These are phyloP conservation scores for Kryptolebias ocellatus DNA, from an alignment of 2,797 vertebrate species.

Conservation along the genomic window DNA sequence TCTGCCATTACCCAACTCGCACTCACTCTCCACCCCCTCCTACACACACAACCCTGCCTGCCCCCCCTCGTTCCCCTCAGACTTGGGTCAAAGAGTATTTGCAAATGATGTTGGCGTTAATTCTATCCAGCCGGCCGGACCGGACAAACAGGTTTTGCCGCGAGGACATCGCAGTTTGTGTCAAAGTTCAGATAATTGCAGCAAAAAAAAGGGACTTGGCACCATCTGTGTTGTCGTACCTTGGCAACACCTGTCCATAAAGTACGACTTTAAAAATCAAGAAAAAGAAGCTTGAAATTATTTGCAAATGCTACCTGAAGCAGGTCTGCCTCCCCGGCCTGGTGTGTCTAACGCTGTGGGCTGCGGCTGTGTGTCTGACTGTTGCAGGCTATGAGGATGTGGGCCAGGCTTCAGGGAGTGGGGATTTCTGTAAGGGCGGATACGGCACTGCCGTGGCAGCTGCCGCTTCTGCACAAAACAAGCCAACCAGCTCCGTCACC, in stretches of 20 bases:
- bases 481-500: slow-evolving; percentile 86
- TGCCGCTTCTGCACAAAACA: slow-evolving; percentile 86
- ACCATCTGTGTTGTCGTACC: slow-evolving; percentile 29
- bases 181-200: slow-evolving; percentile 34
- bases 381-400: slow-evolving; percentile 93
- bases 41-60: slow-evolving; percentile 64
- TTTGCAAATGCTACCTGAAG: slow-evolving; percentile 65
- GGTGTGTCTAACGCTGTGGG: slow-evolving; percentile 86
- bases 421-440: slow-evolving; percentile 90
- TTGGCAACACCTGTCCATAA: slow-evolving; percentile 30
- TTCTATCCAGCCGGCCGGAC: slow-evolving; percentile 32
- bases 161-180: slow-evolving; percentile 38
- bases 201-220: slow-evolving; percentile 13
- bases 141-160: slow-evolving; percentile 27
- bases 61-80: slow-evolving; percentile 59
- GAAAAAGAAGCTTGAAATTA: slow-evolving; percentile 18
- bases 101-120: slow-evolving; percentile 57
- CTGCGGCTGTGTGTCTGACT: slow-evolving; percentile 87
- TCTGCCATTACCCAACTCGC: slow-evolving; percentile 69
- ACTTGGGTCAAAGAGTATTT: slow-evolving; percentile 70
- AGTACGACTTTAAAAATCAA: slow-evolving; percentile 23
- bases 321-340: slow-evolving; percentile 75
- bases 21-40: slow-evolving; percentile 56
- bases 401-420: slow-evolving; percentile 88
- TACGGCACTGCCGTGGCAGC: slow-evolving; percentile 86